phyloP scores from a whole-genome alignment of 2,797 vertebrate genomes.

The Pipistrellus nathusii region DNA sequence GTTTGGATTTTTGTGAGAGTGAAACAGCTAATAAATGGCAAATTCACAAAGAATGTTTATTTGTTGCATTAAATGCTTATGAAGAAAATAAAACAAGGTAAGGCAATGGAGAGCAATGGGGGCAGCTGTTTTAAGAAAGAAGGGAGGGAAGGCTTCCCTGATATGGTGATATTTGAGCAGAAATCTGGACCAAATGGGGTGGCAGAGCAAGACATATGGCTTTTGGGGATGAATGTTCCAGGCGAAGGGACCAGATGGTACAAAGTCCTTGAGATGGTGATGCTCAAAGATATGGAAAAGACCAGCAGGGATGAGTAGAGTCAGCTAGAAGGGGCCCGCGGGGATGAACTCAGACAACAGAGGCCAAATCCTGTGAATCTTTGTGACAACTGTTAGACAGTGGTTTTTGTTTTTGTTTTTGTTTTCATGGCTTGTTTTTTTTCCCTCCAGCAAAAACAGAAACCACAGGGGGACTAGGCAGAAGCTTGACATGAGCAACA shows the following conservation, averaged over 20 bases:
- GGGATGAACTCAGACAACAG: not conserved
- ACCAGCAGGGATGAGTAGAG: not conserved
- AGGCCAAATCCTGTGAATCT: no score
- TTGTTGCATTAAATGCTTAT: not conserved
- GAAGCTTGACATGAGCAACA: not conserved
- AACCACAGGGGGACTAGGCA: not conserved
- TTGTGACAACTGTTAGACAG: not conserved
- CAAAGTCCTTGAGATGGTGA: not conserved
- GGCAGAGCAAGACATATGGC: not conserved
- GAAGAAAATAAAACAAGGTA: not conserved
- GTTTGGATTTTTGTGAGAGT: not conserved
- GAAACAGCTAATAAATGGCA: not conserved
- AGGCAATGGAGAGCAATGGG: not conserved
- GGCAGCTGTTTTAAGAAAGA: not conserved
- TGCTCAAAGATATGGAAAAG: not conserved
- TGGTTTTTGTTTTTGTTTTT: no score
- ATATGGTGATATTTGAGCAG: not conserved
- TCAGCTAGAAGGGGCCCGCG: not conserved
- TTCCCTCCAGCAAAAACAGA: not conserved
- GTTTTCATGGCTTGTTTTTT: not conserved
- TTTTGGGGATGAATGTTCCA: not conserved
- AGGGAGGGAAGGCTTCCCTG: not conserved
- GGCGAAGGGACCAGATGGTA: not conserved
- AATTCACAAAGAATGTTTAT: not conserved
- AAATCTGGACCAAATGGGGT: not conserved